Evolutionary conservation across 2,888 invertebrate genomes (phyloP), one percentile per base, ranked within the genome.

Genomic region (Nemotelus pantherinus): DNA sequence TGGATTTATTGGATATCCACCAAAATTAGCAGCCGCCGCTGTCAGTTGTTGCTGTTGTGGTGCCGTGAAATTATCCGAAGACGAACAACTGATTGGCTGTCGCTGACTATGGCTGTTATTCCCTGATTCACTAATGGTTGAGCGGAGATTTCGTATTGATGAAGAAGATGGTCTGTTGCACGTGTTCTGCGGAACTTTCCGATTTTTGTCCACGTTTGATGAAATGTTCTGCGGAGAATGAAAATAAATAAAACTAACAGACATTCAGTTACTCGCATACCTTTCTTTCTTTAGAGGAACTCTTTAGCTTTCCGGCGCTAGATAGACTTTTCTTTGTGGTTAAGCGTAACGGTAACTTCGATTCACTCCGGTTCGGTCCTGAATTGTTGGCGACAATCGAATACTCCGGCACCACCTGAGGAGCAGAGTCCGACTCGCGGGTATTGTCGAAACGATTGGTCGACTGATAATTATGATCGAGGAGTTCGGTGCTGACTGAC

Each of bases 181-280:
- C 3, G 65, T 77, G 45, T 64, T 43, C 39, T 77, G 64, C 65
- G 68, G 53, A n/a, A 5, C 39, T 50, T 78, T 76, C 4, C 72
- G 72, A 78, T 67, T 76, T 70, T 77, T 79, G 78, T 78, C 78
- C 78, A 80, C 80, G 77, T 78, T 79, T 78, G 78, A 63, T 41
- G 77, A 47, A 45, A 50, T 65, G 7, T 48, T 55, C 76, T 76
- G 53, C 5, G 48, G 50, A 9, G n/a, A 53, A 39, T 7, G 43
- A 71, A 10, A 70, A 55, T 41, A 41, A 55, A 41, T 7, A 41
- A 55, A 55, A 10, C 10, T 57, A 4, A 25, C 10, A 1, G 57
- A 10, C 4, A 57, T 9, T 10, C 50, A 7, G 25, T 25, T 57
- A 25, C 25, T 9, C 4, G 57, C 63, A 64, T 64, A 75, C 75